Conservation (phyloP, 2,113 vertebrate species). For the Patagioenas fasciata region DNA sequence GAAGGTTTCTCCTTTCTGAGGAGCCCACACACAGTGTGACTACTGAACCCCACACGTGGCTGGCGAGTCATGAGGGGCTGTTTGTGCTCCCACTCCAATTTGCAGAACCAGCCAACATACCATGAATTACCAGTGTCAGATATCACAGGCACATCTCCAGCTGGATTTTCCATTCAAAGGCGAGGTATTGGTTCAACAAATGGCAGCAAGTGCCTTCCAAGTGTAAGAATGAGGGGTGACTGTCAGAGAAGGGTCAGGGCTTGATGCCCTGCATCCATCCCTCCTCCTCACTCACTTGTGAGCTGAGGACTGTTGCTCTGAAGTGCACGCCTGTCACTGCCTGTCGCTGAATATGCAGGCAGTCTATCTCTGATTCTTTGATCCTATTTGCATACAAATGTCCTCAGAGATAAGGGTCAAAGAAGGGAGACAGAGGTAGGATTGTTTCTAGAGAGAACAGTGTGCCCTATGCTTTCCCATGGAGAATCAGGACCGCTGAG, state of each 20-base stretch:
- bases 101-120: conserved; percentile 4
- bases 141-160: conserved; percentile 59
- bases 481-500: neutral
- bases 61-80: conserved; percentile 13
- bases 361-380: conserved; percentile 11
- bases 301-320: neutral
- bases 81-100: neutral
- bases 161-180: conserved; percentile 46
- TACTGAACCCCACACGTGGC: conserved; percentile 39
- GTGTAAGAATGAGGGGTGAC: neutral
- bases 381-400: conserved; percentile 22
- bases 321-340: neutral
- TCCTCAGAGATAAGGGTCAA: neutral
- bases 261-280: neutral
- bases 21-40: conserved; percentile 13
- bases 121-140: conserved; percentile 36
- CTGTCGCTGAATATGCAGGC: neutral
- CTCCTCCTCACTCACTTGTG: neutral
- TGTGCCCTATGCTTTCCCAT: neutral
- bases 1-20: neutral
- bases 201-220: neutral
- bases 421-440: neutral
- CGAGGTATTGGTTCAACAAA: conserved; percentile 8
- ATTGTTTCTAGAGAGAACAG: neutral
- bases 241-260: neutral